These are phyloP conservation scores for Brenthis hecate DNA, from an alignment of 2,888 invertebrate species.

Conservation along the genomic window DNA sequence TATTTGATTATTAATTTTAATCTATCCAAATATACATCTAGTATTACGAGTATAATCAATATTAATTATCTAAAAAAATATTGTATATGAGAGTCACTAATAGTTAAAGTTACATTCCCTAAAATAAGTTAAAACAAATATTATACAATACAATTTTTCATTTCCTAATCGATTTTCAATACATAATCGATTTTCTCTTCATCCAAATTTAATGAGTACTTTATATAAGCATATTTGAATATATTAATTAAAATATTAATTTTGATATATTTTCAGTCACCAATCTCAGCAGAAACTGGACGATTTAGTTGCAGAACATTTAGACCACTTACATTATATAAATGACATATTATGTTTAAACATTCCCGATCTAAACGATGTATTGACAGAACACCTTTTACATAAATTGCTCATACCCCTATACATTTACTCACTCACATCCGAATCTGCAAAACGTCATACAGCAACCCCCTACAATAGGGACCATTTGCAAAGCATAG, in stretches of 20 bases:
- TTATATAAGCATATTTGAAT: not conserved
- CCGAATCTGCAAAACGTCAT: conserved; percentile 57
- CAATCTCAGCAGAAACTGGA: conserved; percentile 94
- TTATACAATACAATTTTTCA: no score
- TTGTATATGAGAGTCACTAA: no score
- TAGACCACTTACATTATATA: conserved; percentile 98
- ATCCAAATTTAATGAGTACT: no score
- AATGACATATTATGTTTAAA: conserved; percentile 97
- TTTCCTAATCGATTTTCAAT: no score
- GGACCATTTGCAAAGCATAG: conserved; percentile 79
- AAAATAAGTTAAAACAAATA: no score
- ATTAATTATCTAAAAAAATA: no score
- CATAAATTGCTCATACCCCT: conserved; percentile 96
- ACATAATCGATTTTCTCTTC: no score
- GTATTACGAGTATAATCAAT: no score
- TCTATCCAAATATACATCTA: no score
- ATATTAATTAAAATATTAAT: conserved; percentile 30
- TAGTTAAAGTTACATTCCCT: no score
- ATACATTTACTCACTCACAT: conserved; percentile 94
- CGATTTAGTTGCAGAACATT: conserved; percentile 97
- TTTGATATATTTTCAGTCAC: conserved; percentile 84
- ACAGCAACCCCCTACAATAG: conserved; percentile 67
- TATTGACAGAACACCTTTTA: conserved; percentile 95
- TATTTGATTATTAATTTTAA: no score
- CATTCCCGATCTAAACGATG: conserved; percentile 95